These are phyloP conservation scores for Gnathonemus echidnorhynchus DNA, from an alignment of 2,113 vertebrate genomes.

Conservation along the genomic window DNA sequence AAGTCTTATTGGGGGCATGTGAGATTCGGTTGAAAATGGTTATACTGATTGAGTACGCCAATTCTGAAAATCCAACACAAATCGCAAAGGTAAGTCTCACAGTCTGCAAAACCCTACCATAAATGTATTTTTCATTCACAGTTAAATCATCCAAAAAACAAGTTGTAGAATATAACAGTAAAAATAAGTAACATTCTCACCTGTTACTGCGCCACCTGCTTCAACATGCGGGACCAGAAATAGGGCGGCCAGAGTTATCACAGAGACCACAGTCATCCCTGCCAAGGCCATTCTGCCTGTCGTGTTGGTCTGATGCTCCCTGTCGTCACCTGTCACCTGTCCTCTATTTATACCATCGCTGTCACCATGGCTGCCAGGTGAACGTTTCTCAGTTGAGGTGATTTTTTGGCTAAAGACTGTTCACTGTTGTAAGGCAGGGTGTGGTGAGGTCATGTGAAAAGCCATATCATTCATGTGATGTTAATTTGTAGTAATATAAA, in stretches of 20 bases:
- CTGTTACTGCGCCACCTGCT: background rate
- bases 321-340: background rate
- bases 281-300: too few relatives aligned
- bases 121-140: background rate
- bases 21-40: background rate
- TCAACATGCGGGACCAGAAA: background rate
- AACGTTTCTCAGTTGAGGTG: background rate
- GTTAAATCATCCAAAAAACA: background rate
- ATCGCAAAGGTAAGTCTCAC: background rate
- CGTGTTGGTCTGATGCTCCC: too few relatives aligned
- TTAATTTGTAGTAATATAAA: too few relatives aligned
- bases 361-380: background rate
- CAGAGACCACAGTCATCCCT: too few relatives aligned
- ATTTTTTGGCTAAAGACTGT: background rate
- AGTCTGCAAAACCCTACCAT: background rate
- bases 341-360: background rate
- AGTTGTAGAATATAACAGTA: background rate
- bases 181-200: background rate
- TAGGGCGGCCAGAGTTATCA: background rate
- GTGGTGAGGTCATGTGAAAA: too few relatives aligned
- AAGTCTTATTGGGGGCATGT: background rate
- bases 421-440: background rate
- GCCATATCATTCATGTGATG: too few relatives aligned
- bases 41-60: background rate
- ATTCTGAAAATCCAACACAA: background rate